phyloP scores from a whole-genome alignment of 2,113 vertebrate genomes.

The Pituophis catenifer region DNA sequence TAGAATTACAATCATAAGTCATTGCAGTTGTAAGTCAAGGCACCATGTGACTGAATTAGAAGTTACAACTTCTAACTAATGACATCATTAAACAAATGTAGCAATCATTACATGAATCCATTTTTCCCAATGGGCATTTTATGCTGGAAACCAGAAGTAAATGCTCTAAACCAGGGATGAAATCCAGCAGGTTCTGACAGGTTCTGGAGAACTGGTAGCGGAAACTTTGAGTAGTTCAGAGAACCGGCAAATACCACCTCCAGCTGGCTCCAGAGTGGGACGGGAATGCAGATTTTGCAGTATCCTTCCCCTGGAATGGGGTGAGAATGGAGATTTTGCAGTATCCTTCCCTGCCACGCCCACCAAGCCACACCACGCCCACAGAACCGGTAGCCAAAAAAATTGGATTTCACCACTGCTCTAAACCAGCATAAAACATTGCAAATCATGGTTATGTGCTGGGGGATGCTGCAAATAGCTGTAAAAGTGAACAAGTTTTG shows the following conservation, averaged over 20 bases:
- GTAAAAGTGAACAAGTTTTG: neutral
- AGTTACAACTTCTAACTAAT: neutral
- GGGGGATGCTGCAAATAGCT: neutral
- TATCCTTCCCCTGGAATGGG: too few species aligned
- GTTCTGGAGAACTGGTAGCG: too few species aligned
- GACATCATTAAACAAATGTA: neutral
- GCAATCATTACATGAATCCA: neutral
- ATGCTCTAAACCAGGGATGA: neutral
- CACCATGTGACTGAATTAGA: neutral
- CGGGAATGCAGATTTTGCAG: too few species aligned
- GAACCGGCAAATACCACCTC: too few species aligned
- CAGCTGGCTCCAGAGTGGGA: too few species aligned
- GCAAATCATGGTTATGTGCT: neutral
- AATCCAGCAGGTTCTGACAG: too few species aligned
- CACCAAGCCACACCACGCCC: too few species aligned
- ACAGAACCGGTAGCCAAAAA: too few species aligned
- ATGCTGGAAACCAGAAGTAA: neutral
- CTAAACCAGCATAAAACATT: neutral
- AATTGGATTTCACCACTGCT: too few species aligned
- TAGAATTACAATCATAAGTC: neutral
- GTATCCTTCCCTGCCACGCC: too few species aligned
- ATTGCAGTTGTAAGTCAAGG: neutral
- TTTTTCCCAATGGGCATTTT: neutral
- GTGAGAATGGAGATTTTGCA: too few species aligned
- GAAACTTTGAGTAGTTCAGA: too few species aligned